phyloP scores from a whole-genome alignment of 2,113 vertebrate genomes.

The Cathartes aura region DNA sequence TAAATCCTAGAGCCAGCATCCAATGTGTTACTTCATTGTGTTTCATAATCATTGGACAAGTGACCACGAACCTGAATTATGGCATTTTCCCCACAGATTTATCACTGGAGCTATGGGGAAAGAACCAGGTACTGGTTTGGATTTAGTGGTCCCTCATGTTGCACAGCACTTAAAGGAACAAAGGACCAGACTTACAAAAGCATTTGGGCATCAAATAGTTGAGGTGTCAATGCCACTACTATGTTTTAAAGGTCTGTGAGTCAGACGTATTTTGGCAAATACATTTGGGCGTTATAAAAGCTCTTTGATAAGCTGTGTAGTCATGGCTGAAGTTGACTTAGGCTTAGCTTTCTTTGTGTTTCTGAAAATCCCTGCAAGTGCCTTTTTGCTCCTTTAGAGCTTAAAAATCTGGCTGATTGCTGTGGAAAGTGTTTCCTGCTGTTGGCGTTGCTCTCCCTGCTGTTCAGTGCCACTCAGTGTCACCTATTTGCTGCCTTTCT shows the following conservation, averaged over 20 bases:
- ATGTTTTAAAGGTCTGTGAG: not conserved
- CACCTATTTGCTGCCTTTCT: not conserved
- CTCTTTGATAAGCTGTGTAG: not conserved
- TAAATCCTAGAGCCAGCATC: not conserved
- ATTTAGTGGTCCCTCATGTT: not conserved
- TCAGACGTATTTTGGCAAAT: not conserved
- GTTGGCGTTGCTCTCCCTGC: not conserved
- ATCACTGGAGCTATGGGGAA: not conserved
- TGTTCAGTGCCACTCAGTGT: not conserved
- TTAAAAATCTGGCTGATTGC: not conserved
- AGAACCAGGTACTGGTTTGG: not conserved
- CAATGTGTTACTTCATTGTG: not conserved
- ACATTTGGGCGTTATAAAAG: not conserved
- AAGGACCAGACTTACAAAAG: not conserved
- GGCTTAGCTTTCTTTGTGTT: not conserved
- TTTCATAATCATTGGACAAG: not conserved
- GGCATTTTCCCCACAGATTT: not conserved
- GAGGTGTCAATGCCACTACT: not conserved
- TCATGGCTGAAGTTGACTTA: not conserved
- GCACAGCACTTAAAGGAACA: not conserved
- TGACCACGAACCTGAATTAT: not conserved
- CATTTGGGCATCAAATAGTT: not conserved
- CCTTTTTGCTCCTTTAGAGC: not conserved
- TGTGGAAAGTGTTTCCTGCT: not conserved
- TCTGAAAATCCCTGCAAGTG: not conserved